Evolutionary conservation across 2,797 vertebrate genomes (phyloP), one percentile per base, ranked within the genome.

Genomic region (Argya squamiceps): DNA sequence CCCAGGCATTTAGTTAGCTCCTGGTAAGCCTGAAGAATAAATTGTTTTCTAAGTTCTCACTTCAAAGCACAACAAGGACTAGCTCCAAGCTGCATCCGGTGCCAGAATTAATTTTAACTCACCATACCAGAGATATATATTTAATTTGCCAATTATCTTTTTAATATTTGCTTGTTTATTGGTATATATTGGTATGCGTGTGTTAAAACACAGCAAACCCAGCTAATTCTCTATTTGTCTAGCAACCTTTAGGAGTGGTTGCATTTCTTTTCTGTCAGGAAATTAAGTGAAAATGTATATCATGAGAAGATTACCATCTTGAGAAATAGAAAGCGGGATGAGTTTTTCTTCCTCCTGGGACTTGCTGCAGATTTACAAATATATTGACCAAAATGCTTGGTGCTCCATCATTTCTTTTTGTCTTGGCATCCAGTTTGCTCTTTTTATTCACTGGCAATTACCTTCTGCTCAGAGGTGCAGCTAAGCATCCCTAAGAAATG

Each of bases 331-430:
- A 92, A 92, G 13, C 2, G 7, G 70, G 67, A 84, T 76, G 53
- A 87, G 14, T 26, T 62, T 74, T 76, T 76, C 88, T 75, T 81
- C n/a, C 68, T 94, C 39, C 9, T 2, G 29, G n/a, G 75, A 92
- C 47, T 70, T 88, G 71, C 37, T 94, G n/a, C 19, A 94, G 67
- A 84, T 89, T 95, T 96, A 92, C 53, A 93, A 93, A 86, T 95
- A 65, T 58, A 89, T 81, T 86, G 64, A 83, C 65, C 49, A 80
- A 89, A 41, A n/a, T 43, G 9, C 24, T 81, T 50, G 53, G 55
- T 80, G 56, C 63, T 92, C 50, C 60, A 63, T 90, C 93, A 81
- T 47, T 84, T 36, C 39, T 89, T 91, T 88, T 83, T 89, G 46
- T 77, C 55, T 73, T 88, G 62, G 53, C 79, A 85, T 76, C 58